phyloP scores from a whole-genome alignment of 2,113 vertebrate genomes.

The Microcebus tavaratra region DNA sequence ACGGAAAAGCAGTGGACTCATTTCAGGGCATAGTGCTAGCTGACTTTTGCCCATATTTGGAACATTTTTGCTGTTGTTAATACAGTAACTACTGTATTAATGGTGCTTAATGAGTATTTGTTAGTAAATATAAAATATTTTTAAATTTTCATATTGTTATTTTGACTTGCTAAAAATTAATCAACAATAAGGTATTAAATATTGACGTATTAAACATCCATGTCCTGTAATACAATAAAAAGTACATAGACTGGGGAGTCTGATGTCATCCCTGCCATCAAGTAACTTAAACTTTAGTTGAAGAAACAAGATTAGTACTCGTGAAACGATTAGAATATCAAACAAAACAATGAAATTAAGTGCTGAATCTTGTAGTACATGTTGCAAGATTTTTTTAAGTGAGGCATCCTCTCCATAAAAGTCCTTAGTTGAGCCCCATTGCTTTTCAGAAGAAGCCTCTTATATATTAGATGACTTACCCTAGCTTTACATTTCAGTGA shows the following conservation, averaged over 20 bases:
- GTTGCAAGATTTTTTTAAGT: not conserved
- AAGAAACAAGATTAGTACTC: not conserved
- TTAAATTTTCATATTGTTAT: not conserved
- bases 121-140: not conserved
- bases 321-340: slow-evolving; percentile 18
- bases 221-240: not conserved
- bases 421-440: not conserved
- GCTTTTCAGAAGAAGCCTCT: not conserved
- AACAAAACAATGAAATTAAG: not conserved
- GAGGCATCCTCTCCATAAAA: not conserved
- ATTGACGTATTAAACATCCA: not conserved
- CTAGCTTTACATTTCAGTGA: not conserved
- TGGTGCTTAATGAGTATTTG: not conserved
- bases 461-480: not conserved
- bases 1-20: not conserved
- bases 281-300: slow-evolving; percentile 20
- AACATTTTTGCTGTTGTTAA: not conserved
- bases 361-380: not conserved
- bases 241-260: not conserved
- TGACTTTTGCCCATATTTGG: not conserved
- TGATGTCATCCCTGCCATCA: not conserved
- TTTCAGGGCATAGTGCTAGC: not conserved
- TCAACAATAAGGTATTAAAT: not conserved
- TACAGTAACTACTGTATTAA: not conserved
- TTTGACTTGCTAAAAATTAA: slow-evolving; percentile 36